Base-by-base conservation (phyloP, 2,888 invertebrate genomes). In the Leucozona laternaria region DNA sequence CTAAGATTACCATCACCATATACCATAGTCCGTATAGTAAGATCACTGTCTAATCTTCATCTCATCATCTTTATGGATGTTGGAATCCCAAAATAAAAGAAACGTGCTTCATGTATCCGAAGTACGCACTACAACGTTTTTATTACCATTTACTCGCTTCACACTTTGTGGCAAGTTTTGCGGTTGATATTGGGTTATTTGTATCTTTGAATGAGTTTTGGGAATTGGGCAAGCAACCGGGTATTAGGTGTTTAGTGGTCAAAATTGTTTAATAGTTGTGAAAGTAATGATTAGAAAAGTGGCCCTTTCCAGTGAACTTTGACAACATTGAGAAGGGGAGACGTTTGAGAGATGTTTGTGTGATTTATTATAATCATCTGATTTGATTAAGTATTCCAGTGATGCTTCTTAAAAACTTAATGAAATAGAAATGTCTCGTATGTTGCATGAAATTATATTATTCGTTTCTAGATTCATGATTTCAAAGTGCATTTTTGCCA, bases 41-140 rank as follows among this genome's bases (percentile, higher is more conserved):
- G 73, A 80, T 82, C 84, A 76, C 75, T 20, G 79, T 88, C 88
- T 85, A 88, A 88, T 88, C 88, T 88, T 88, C 85, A 88, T 85
- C 88, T 88, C 81, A 88, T 88, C 88, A 79, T 88, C 81, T 77
- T 81, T 88, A n/a, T n/a, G 40, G 78, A 45, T 28, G 78, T n/a
- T 17, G 40, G 40, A 22, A 40, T 62, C 20, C 45, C 48, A 71
- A 86, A 81, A 66, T 72, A 82, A 82, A 81, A 86, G 78, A 82
- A 82, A 81, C 78, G 82, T 82, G 82, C 86, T 82, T 60, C 78
- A 62, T 79, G 75, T 53, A 70, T 62, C 66, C 40, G 70, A 73
- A 73, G 86, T 86, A 86, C 85, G 76, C 81, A 81, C 66, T 37
- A 57, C 57, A 57, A 37, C 43, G 57, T 25, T 71, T 78, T 72